Percentiles rank a stretch among this genome's conserved stretches.
These are phyloP conservation scores for Pagrus major DNA, from an alignment of 2,113 vertebrate species.

Conservation along the genomic window DNA sequence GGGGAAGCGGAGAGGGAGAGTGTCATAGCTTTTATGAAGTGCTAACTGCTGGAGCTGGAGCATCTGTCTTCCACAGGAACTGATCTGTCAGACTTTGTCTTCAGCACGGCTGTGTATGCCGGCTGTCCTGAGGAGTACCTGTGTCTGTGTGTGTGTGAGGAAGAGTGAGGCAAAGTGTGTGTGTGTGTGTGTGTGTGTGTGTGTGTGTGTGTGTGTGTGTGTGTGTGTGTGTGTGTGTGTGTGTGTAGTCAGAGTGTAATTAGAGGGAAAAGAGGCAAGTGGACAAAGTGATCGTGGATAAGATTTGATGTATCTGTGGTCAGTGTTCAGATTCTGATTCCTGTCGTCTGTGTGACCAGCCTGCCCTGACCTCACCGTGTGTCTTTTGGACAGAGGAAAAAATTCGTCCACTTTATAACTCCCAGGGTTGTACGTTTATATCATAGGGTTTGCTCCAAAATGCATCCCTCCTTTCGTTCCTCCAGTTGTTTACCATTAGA, in stretches of 20 bases:
- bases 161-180: background rate
- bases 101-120: constrained; percentile 26
- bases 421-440: constrained; percentile 47
- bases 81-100: constrained; percentile 77
- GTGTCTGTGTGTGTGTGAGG: constrained; percentile 10
- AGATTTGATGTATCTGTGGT: constrained; percentile 34
- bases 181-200: constrained; percentile 7
- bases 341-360: constrained; percentile 45
- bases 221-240: constrained; percentile 7
- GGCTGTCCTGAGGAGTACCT: constrained; percentile 48
- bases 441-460: constrained; percentile 34
- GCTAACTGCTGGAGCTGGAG: constrained; percentile 73
- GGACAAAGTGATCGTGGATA: constrained; percentile 13
- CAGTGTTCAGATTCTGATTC: constrained; percentile 52
- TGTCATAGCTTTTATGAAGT: constrained; percentile 76
- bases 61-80: constrained; percentile 76
- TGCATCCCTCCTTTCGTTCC: background rate
- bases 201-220: constrained; percentile 21
- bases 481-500: constrained; percentile 28
- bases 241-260: constrained; percentile 21
- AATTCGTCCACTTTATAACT: constrained; percentile 15
- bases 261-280: constrained; percentile 5
- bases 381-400: constrained; percentile 50
- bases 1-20: constrained; percentile 24
- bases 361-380: constrained; percentile 44